phyloP scores from a whole-genome alignment of 2,888 invertebrate species.

The Cephus nigrinus region DNA sequence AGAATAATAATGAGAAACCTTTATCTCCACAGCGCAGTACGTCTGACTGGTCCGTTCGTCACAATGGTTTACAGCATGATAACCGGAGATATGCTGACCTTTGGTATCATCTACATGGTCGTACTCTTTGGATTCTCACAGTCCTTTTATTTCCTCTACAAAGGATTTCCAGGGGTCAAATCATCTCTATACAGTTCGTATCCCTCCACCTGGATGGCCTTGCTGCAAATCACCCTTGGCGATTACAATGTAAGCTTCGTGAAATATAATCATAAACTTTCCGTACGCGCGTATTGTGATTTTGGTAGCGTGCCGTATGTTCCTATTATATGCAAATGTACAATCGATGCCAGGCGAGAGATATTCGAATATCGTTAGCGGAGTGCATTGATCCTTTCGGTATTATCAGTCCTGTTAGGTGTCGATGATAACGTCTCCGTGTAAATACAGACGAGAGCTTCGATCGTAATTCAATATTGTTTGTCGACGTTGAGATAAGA shows the following conservation, averaged over 20 bases:
- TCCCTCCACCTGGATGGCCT: conserved; percentile 95
- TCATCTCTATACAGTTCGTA: conserved; percentile 86
- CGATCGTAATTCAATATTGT: background rate
- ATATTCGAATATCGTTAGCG: background rate
- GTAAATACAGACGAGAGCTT: background rate
- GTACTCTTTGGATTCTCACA: conserved; percentile 96
- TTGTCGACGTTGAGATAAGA: background rate
- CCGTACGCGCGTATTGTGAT: background rate
- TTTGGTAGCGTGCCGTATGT: background rate
- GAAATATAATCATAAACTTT: background rate
- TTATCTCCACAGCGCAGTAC: conserved; percentile 78
- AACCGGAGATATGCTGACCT: conserved; percentile 98
- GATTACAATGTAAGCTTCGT: conserved; percentile 89
- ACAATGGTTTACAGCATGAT: conserved; percentile 99
- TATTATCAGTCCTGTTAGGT: background rate
- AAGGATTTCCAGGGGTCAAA: conserved; percentile 85
- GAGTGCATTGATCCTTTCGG: background rate
- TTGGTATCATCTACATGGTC: conserved; percentile 96
- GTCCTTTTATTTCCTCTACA: conserved; percentile 94
- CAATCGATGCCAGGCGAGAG: background rate
- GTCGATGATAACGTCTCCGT: background rate
- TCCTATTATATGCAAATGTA: background rate
- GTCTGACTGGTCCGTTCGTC: conserved; percentile 97
- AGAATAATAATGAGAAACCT: background rate
- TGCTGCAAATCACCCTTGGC: conserved; percentile 97